Evolutionary conservation across 2,888 invertebrate species (phyloP).

Genomic region (Latrodectus elegans): DNA sequence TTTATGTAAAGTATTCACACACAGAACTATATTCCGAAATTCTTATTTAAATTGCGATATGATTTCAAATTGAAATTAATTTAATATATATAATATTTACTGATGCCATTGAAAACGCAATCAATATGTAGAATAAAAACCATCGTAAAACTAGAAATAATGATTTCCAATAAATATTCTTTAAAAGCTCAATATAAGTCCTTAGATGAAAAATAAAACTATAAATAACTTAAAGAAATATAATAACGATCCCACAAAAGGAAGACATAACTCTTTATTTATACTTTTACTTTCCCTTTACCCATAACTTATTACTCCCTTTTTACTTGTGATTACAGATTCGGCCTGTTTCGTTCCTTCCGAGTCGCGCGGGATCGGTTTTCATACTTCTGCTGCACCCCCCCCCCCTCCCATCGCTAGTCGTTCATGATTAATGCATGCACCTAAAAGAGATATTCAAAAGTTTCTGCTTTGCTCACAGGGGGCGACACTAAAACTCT

Average conservation of each 20-base stretch:
- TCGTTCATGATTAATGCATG: slow-evolving; percentile 56
- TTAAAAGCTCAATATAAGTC: too few species aligned
- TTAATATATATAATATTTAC: background rate
- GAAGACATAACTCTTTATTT: slow-evolving; percentile 37
- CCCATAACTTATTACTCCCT: slow-evolving; percentile 15
- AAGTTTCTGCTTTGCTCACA: background rate
- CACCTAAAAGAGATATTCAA: slow-evolving; percentile 49
- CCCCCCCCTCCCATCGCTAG: background rate
- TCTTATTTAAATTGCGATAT: too few species aligned
- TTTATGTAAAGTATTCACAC: too few species aligned
- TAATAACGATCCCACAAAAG: background rate
- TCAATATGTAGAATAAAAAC: too few species aligned
- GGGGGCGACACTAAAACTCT: slow-evolving; percentile 18
- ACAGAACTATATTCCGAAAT: too few species aligned
- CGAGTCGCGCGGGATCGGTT: slow-evolving; percentile 34
- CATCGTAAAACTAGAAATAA: too few species aligned
- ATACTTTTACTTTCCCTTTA: slow-evolving; percentile 16
- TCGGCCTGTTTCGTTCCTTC: slow-evolving; percentile 2
- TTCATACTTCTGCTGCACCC: slow-evolving; percentile 1
- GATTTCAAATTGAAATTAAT: too few species aligned
- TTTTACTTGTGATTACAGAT: slow-evolving; percentile 36
- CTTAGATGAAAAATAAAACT: background rate
- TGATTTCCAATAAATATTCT: too few species aligned
- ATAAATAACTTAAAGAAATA: slow-evolving; percentile 7
- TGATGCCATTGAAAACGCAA: background rate